Percentiles rank a stretch among this genome's conserved stretches.
These are phyloP conservation scores for Epistrophe eligans DNA, from an alignment of 2,888 invertebrate genomes.

Conservation along the genomic window DNA sequence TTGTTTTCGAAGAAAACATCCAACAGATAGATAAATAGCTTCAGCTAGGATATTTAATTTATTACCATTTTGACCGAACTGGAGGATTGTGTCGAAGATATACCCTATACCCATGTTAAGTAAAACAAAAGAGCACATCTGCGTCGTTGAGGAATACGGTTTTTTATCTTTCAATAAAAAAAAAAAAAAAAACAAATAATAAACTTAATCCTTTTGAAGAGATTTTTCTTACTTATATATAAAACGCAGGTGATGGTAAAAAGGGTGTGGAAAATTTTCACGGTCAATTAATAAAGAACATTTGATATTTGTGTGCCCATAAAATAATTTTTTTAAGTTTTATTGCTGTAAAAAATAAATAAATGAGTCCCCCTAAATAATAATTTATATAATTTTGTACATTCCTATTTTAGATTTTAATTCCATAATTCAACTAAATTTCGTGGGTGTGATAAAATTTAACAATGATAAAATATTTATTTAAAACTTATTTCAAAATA, in stretches of 20 bases:
- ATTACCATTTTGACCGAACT: conserved; percentile 62
- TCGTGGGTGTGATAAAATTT: no score
- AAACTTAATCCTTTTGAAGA: conserved; percentile 44
- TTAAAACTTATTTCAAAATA: no score
- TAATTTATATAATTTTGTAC: neutral
- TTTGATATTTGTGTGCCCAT: neutral
- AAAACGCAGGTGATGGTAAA: conserved; percentile 24
- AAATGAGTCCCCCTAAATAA: neutral
- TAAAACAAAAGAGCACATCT: conserved; percentile 47
- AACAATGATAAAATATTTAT: no score
- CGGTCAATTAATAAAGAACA: conserved; percentile 44
- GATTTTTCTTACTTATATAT: neutral
- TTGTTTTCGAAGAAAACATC: conserved; percentile 61
- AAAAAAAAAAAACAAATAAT: conserved; percentile 2
- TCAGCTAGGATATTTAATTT: conserved; percentile 66
- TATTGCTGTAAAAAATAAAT: neutral
- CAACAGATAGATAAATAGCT: conserved; percentile 65
- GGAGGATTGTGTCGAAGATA: conserved; percentile 34
- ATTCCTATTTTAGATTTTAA: neutral
- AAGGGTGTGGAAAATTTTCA: conserved; percentile 27
- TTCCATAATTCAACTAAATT: no score
- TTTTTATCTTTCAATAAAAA: conserved; percentile 11
- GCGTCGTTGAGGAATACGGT: conserved; percentile 15
- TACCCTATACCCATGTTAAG: conserved; percentile 9
- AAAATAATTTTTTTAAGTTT: neutral